Evolutionary conservation across 2,797 vertebrate species (phyloP), one percentile per base, ranked within the genome.

Genomic region (Acrossocheilus wenchowensis): DNA sequence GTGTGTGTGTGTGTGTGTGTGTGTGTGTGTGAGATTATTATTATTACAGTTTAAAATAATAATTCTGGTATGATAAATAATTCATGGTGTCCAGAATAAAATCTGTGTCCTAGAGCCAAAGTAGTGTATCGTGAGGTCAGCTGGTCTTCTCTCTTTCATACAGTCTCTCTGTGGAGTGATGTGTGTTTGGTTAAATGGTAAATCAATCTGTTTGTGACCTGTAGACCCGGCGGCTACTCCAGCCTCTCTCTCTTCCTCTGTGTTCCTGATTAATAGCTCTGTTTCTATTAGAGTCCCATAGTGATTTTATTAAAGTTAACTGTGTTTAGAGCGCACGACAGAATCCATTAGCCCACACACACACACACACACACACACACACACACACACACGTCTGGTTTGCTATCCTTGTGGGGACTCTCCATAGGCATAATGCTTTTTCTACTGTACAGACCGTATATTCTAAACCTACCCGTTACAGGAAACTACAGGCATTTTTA

Each of bases 211-310:
- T 57, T 26, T 73, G 50, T 82, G 81, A 73, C 50, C 68, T 60
- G 36, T 5, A 72, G 68, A 71, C 21, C 19, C 34, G 19, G 4
- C n/a, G 34, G 45, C 64, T 36, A 30, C 78, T 78, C 34, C 21
- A 60, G 45, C 52, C 26, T 80, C 39, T 79, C 78, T 45, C 57
- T 23, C 30, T 26, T 36, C 9, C 36, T 57, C 5, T 82, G 8
- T 39, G 3, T 69, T 36, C 1, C 2, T 82, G 68, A 82, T 82
- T 72, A 82, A 82, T 82, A 82, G 68, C 23, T 92, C 91, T 91
- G 93, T 91, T 93, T 88, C 90, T 87, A 89, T 89, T 78, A 87
- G 12, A 73, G 36, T 57, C 34, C 66, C 66, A 73, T 4, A 14
- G 57, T 68, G 71, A 41, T 68, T 54, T 78, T 41, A 39, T 69